Percentiles rank a stretch among this genome's conserved stretches.
Conservation (phyloP, 2,888 invertebrate genomes). For the Therioaphis trifolii region DNA sequence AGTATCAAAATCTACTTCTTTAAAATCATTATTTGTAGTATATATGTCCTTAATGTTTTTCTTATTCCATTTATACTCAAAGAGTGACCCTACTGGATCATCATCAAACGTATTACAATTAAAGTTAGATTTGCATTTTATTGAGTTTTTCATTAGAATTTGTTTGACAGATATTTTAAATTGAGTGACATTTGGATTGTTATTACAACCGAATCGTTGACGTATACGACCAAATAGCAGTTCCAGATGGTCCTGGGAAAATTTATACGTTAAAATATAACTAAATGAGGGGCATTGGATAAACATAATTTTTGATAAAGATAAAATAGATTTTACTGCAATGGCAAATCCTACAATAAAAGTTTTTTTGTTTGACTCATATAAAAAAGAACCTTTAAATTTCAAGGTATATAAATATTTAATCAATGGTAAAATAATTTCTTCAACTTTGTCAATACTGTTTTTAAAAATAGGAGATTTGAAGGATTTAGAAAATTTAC, state of each 20-base stretch:
- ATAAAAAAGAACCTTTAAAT: not conserved
- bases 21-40: no score
- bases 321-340: no score
- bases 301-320: not conserved
- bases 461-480: not conserved
- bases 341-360: not conserved
- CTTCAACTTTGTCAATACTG: not conserved
- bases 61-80: not conserved
- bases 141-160: not conserved
- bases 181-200: not conserved
- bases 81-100: not conserved
- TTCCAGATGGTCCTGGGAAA: not conserved
- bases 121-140: not conserved
- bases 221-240: not conserved
- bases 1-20: no score
- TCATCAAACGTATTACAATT: not conserved
- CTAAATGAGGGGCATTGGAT: not conserved
- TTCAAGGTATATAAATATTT: not conserved
- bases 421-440: not conserved
- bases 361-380: not conserved
- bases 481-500: not conserved
- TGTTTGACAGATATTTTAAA: not conserved
- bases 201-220: not conserved
- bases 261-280: conserved; percentile 12
- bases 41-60: no score